Evolutionary conservation across 2,888 invertebrate genomes (phyloP), one percentile per base, ranked within the genome.

Genomic region (Nymphalis c-album): DNA sequence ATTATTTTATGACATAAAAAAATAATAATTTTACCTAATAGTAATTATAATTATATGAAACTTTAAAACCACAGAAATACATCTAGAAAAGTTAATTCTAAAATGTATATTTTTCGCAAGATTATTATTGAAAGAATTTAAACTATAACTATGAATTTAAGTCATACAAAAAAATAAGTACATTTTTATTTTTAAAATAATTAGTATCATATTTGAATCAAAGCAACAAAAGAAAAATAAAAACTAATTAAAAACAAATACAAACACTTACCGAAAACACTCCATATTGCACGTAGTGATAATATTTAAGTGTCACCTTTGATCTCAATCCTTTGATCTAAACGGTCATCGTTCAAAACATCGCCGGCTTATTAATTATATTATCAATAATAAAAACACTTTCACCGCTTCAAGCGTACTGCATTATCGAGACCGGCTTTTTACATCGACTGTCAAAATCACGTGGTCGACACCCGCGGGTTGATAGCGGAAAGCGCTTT

Each of bases 371-470:
- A 58, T 63, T 63, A 67, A 51, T 61, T 53, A 61, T 62, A 77
- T 82, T 82, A 82, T 81, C 81, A 79, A 71, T 22, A 75, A 79
- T 79, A 78, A 81, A 80, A 85, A 79, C 86, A 88, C 86, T 85
- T 82, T 84, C 84, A 75, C 76, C 57, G 76, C 75, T 68, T 78
- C 75, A 80, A 40, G 57, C 57, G 57, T 57, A 57, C 35, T 57
- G 26, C 57, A 57, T 57, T 57, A 57, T 57, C 74, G 73, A 69
- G 78, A 75, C 87, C 86, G 86, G 86, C 83, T 83, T 83, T 81
- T 80, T 72, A 67, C 40, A 57, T 65, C 63, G 69, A 82, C 85
- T 90, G 91, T 91, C 91, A 91, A 88, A 90, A 86, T 86, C 91
- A 91, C 91, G 89, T 91, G 91, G 86, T 63, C 71, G 77, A 85